Conservation (phyloP, 1,140 invertebrate species). For the Mya arenaria region DNA sequence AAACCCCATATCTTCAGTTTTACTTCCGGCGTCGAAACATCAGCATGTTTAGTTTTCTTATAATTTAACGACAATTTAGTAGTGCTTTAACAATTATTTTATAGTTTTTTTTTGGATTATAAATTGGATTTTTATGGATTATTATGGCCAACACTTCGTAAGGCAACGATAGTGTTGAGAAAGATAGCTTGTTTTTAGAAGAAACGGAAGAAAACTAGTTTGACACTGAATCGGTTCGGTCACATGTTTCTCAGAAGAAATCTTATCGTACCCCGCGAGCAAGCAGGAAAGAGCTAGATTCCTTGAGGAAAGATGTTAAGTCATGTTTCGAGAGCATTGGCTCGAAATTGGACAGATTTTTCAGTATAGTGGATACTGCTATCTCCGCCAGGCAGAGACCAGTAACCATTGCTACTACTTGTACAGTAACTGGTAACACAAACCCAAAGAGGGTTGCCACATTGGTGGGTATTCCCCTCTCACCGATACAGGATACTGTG, state of each 20-base stretch:
- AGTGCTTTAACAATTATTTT: neutral
- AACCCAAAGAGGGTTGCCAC: neutral
- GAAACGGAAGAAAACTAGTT: too few relatives aligned
- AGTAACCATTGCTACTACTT: too few relatives aligned
- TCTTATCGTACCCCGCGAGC: neutral
- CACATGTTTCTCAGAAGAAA: neutral
- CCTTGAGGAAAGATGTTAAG: neutral
- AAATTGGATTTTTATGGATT: neutral
- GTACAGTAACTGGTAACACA: too few relatives aligned
- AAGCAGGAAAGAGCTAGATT: neutral
- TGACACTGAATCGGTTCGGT: too few relatives aligned
- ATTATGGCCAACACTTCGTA: neutral
- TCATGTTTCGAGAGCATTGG: slow-evolving; percentile 2
- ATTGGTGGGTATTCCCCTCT: neutral
- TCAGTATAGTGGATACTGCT: neutral
- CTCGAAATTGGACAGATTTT: slow-evolving; percentile 22
- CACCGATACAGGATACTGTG: neutral
- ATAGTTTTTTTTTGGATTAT: neutral
- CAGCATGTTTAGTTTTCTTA: neutral
- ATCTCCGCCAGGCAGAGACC: too few relatives aligned
- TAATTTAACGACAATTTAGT: neutral
- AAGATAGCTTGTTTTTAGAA: neutral
- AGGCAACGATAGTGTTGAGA: neutral
- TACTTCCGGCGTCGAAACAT: neutral
- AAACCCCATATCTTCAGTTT: neutral